Conservation (phyloP, 2,113 vertebrate species). For the Nothocercus nigrocapillus region DNA sequence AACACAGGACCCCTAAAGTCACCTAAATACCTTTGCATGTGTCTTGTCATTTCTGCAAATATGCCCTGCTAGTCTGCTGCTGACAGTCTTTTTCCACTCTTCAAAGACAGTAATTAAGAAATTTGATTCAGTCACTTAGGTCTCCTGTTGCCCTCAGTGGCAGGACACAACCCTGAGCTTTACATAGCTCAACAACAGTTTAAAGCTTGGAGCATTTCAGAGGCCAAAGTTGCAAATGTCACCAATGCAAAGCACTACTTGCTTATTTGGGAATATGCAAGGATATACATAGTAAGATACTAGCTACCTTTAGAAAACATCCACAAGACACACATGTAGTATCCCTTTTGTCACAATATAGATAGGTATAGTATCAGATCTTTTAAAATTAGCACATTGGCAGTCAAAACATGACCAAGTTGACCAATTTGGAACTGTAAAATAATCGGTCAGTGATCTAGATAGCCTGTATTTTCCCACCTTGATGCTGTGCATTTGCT, state of each 20-base stretch:
- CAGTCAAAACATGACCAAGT: not conserved
- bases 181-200: not conserved
- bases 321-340: not conserved
- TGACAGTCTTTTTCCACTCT: not conserved
- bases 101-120: not conserved
- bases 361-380: not conserved
- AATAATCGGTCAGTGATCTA: not conserved
- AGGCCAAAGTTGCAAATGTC: no score
- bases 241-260: not conserved
- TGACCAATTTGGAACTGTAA: not conserved
- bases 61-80: not conserved
- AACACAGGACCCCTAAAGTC: not conserved
- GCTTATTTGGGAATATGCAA: not conserved
- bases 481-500: not conserved
- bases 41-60: not conserved
- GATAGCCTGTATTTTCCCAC: not conserved
- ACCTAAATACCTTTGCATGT: not conserved
- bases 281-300: fast-evolving
- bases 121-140: not conserved
- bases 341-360: not conserved
- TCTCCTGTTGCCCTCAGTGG: not conserved
- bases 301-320: not conserved
- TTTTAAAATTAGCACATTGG: not conserved
- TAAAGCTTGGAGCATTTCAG: not conserved
- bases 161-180: not conserved